phyloP scores from a whole-genome alignment of 2,113 vertebrate genomes.

The Corythaixoides concolor region DNA sequence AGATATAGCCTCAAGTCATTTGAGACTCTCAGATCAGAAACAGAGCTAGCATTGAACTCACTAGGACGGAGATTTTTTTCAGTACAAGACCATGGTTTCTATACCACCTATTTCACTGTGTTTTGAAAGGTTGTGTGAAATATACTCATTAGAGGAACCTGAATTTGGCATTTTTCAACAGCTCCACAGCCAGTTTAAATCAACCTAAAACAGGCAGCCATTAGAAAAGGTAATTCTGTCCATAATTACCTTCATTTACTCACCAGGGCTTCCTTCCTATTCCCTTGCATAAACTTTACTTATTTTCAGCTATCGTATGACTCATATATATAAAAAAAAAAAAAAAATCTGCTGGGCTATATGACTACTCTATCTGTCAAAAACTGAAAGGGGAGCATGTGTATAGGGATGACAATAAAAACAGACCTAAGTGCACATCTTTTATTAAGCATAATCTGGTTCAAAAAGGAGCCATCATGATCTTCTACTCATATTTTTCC shows the following conservation, averaged over 20 bases:
- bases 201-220: neutral
- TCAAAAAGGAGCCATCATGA: neutral
- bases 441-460: neutral
- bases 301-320: neutral
- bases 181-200: neutral
- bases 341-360: neutral
- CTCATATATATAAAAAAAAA: neutral
- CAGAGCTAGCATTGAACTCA: neutral
- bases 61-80: neutral
- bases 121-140: slow-evolving; percentile 15
- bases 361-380: neutral
- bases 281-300: neutral
- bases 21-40: neutral
- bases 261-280: neutral
- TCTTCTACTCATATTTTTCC: neutral
- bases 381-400: fast-evolving
- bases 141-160: neutral
- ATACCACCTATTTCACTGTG: neutral
- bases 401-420: neutral
- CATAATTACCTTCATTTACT: neutral
- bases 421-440: neutral
- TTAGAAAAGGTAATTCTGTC: neutral
- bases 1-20: neutral
- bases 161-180: neutral
- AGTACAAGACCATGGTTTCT: neutral